Conservation (phyloP, 1,140 invertebrate species). For the Bathynomus jamesi region DNA sequence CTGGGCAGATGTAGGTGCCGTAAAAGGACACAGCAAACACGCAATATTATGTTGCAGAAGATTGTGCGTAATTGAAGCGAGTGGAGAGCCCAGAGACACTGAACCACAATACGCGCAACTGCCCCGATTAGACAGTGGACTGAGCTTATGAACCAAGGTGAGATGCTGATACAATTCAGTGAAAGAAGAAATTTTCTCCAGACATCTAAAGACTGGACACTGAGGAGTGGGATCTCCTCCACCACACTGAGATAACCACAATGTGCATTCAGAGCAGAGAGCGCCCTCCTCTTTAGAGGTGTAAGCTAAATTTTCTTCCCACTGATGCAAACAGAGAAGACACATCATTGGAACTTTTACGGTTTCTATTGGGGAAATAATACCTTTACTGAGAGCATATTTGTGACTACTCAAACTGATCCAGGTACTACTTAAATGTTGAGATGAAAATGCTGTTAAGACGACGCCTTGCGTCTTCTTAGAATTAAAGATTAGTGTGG, state of each 20-base stretch:
- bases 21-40: constrained; percentile 26
- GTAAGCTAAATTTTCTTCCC: constrained; percentile 13
- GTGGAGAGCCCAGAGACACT: constrained; percentile 10
- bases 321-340: constrained; percentile 24
- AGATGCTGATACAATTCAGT: constrained; percentile 26
- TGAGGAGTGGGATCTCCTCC: constrained; percentile 25
- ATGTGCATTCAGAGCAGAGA: constrained; percentile 25
- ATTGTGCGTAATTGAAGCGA: constrained; percentile 25
- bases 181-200: not conserved
- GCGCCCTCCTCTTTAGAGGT: not conserved
- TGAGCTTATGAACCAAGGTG: constrained; percentile 19
- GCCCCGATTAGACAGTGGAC: constrained; percentile 10
- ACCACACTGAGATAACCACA: constrained; percentile 20
- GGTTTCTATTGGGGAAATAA: constrained; percentile 10
- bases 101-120: constrained; percentile 20
- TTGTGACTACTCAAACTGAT: constrained; percentile 25
- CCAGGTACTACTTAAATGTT: constrained; percentile 16
- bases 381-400: constrained; percentile 15
- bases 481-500: constrained; percentile 19
- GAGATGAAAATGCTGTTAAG: constrained; percentile 16
- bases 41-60: constrained; percentile 27
- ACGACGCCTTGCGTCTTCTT: constrained; percentile 22
- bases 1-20: constrained; percentile 17
- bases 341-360: constrained; percentile 23
- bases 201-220: constrained; percentile 25